Evolutionary conservation across 2,888 invertebrate genomes (phyloP), one percentile per base, ranked within the genome.

Genomic region (Pachydiplax longipennis): DNA sequence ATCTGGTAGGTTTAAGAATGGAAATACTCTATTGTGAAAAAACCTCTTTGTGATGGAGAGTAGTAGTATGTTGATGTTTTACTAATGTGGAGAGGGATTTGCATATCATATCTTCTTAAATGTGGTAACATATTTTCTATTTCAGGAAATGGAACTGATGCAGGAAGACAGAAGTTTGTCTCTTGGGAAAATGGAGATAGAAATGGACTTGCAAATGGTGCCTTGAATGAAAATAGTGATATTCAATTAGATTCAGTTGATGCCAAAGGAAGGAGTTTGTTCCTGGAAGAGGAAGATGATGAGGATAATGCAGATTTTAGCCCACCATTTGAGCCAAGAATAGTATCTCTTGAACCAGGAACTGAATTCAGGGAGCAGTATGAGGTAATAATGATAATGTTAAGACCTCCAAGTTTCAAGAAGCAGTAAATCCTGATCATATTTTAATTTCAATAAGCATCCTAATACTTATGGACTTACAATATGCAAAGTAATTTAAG

Each of bases 331-430:
- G 92, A 92, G 44, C 92, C 93, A 8, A 92, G 92, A 35, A 92
- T 94, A 91, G 95, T 96, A 0, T 92, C 92, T 4, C 92, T 95
- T 40, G 95, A 95, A 93, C 94, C 95, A 0, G 96, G 96, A 13
- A 94, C 95, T 0, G 94, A 95, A 82, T 97, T 97, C 92, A 95
- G 95, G 92, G 93, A 95, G 8, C 94, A 95, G n/a, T 97, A 95
- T 93, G 95, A 96, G 15, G 87, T 87, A n/a, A 61, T 61, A 35
- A 53, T 53, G 3, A 18, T 53, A 18, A 53, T 2, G 53, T 3
- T 15, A 18, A 53, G 18, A 53, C 8, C 18, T 53, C 53, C 2
- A 53, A 2, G 4, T 53, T 53, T 53, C 18, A 53, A 5, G 53
- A 18, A 1, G 18, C 15, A 53, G 18, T 44, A 53, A 18, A 53